Evolutionary conservation across 2,888 invertebrate genomes (phyloP).

Genomic region (Drosophila mettleri): DNA sequence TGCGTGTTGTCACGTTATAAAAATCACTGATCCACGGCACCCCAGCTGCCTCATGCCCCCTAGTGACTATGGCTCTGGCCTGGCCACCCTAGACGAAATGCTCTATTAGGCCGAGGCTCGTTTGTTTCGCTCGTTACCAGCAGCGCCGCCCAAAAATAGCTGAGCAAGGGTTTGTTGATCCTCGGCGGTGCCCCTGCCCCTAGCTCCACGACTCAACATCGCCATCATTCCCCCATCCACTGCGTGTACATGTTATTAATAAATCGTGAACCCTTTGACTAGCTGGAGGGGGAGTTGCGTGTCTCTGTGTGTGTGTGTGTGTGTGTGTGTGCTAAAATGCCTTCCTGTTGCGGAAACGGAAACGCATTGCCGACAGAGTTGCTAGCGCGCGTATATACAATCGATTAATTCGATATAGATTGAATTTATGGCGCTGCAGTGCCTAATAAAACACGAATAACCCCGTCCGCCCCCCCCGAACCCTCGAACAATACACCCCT

Average conservation of each 20-base stretch:
- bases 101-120: slow-evolving; percentile 41
- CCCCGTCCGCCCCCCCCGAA: background rate
- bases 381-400: slow-evolving; percentile 76
- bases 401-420: slow-evolving; percentile 85
- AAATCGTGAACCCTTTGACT: slow-evolving; percentile 83
- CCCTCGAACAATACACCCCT: background rate
- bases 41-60: slow-evolving; percentile 15
- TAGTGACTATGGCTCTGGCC: background rate
- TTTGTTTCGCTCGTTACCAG: slow-evolving; percentile 81
- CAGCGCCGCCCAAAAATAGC: slow-evolving; percentile 48
- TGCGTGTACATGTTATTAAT: slow-evolving; percentile 72
- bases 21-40: slow-evolving; percentile 77
- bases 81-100: background rate
- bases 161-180: slow-evolving; percentile 45
- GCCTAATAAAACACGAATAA: slow-evolving; percentile 9
- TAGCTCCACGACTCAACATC: background rate
- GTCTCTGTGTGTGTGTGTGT: too few species aligned
- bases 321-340: slow-evolving; percentile 54
- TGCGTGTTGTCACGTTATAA: slow-evolving; percentile 86
- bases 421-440: slow-evolving; percentile 83
- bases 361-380: slow-evolving; percentile 83
- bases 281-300: background rate
- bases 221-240: background rate
- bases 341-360: slow-evolving; percentile 83
- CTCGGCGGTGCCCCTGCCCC: slow-evolving; percentile 19